Percentiles rank a stretch among this genome's conserved stretches.
Conservation (phyloP, 1,140 invertebrate genomes). For the Bilobella aurantiaca region DNA sequence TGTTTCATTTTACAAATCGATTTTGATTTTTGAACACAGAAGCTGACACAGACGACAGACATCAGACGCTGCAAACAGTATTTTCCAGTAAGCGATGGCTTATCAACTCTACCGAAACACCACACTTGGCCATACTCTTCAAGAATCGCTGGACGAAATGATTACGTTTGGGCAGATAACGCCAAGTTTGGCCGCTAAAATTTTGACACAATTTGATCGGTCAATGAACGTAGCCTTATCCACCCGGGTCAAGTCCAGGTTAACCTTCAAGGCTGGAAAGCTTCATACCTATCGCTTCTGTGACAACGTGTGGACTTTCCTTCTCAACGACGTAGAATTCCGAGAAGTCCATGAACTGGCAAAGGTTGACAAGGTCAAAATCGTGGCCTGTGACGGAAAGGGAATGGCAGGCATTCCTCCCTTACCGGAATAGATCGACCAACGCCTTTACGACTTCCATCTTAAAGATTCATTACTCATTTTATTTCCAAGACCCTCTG, state of each 20-base stretch:
- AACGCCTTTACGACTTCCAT: neutral
- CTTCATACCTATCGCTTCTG: conserved; percentile 98
- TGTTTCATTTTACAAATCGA: too few species aligned
- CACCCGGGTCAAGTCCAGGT: conserved; percentile 78
- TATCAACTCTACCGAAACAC: conserved; percentile 97
- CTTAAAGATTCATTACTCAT: too few species aligned
- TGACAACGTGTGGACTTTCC: conserved; percentile 99
- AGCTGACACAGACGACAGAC: too few species aligned
- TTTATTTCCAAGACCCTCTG: too few species aligned
- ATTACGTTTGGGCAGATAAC: conserved; percentile 94
- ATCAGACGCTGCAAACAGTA: too few species aligned
- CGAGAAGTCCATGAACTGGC: conserved; percentile 88
- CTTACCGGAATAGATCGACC: neutral
- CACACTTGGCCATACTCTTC: conserved; percentile 88
- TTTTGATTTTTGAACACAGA: too few species aligned
- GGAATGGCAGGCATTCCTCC: conserved; percentile 7
- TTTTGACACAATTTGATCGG: conserved; percentile 92
- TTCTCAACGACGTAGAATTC: conserved; percentile 96
- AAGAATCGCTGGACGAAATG: conserved; percentile 89
- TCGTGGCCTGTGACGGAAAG: conserved; percentile 98
- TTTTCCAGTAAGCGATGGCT: conserved; percentile 37
- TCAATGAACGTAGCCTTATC: conserved; percentile 89
- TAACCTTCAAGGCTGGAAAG: conserved; percentile 93
- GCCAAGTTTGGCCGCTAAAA: conserved; percentile 78
- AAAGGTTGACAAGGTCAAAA: conserved; percentile 95